Evolutionary conservation across 2,113 vertebrate genomes (phyloP).

Genomic region (Corythaeola cristata): DNA sequence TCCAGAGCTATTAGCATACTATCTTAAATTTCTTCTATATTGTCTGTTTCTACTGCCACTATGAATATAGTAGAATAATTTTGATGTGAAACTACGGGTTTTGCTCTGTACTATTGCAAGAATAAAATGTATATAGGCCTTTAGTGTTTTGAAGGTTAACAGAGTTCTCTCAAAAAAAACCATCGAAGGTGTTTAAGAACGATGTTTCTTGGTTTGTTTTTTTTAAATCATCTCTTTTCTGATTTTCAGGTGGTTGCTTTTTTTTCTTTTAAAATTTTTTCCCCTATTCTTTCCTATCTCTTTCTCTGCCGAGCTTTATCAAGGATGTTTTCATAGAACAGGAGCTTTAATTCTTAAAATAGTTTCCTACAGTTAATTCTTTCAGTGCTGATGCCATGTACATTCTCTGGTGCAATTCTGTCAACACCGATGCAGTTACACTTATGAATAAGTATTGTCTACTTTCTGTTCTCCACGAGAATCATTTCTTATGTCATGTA

Average conservation of each 20-base stretch:
- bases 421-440: not conserved
- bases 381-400: not conserved
- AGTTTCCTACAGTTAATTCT: not conserved
- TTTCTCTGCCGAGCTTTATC: not conserved
- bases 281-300: not conserved
- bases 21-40: not conserved
- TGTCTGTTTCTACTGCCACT: not conserved
- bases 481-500: not conserved
- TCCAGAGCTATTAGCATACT: not conserved
- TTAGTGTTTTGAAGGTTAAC: not conserved
- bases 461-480: not conserved
- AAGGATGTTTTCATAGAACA: not conserved
- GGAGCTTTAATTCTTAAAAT: not conserved
- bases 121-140: not conserved
- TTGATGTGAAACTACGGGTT: not conserved
- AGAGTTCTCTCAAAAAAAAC: not conserved
- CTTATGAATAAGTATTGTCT: not conserved
- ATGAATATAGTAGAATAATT: not conserved
- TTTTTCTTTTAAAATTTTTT: not conserved
- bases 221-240: not conserved
- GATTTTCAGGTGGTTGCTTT: not conserved
- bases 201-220: not conserved
- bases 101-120: not conserved
- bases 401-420: not conserved
- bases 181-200: not conserved